phyloP scores from a whole-genome alignment of 2,888 invertebrate genomes.

The Noctua pronuba region DNA sequence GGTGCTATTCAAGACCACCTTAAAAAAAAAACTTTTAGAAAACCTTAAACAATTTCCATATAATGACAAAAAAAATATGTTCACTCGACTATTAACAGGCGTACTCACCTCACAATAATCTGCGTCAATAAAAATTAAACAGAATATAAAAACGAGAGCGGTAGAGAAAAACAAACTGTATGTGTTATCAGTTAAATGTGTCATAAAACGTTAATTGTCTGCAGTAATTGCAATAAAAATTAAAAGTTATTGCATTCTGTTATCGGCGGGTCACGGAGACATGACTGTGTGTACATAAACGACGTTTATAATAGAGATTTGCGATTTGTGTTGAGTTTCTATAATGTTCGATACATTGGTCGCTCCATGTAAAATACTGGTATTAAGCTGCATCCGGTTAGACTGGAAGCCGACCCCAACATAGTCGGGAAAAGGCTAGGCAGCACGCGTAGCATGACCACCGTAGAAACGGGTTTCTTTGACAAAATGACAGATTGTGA shows the following conservation, averaged over 20 bases:
- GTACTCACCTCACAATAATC: slow-evolving; percentile 60
- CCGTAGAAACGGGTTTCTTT: too few species aligned
- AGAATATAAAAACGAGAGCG: slow-evolving; percentile 60
- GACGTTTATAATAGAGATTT: slow-evolving; percentile 13
- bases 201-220: slow-evolving; percentile 85
- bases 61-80: too few species aligned
- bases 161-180: slow-evolving; percentile 73
- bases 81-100: slow-evolving; percentile 4
- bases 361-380: too few species aligned
- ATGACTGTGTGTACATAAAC: slow-evolving; percentile 6
- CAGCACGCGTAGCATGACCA: too few species aligned
- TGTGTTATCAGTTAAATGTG: slow-evolving; percentile 76
- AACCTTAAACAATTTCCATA: not conserved
- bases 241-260: slow-evolving; percentile 84
- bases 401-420: too few species aligned
- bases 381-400: too few species aligned
- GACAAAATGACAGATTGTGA: too few species aligned
- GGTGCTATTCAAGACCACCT: not conserved
- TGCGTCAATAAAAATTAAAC: slow-evolving; percentile 65
- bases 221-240: slow-evolving; percentile 87
- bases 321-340: not conserved
- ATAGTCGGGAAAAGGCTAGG: too few species aligned
- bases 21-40: not conserved
- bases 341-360: too few species aligned
- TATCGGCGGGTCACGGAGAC: slow-evolving; percentile 78